These are phyloP conservation scores for Prochilodus magdalenae DNA, from an alignment of 2,113 vertebrate genomes.

Conservation along the genomic window DNA sequence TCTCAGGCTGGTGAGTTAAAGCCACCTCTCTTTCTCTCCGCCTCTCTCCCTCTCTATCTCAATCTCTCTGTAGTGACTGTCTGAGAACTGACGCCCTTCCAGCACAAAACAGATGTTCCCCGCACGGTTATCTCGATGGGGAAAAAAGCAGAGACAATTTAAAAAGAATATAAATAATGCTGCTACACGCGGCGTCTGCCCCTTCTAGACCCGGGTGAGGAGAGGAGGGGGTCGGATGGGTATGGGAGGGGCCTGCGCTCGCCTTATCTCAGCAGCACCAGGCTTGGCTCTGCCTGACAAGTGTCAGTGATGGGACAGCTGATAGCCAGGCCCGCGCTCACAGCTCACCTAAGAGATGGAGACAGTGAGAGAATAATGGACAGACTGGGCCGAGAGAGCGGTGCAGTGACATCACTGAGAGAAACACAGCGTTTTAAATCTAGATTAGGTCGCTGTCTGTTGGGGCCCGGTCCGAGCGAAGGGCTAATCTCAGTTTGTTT, in stretches of 20 bases:
- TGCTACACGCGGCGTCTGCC: constrained; percentile 67
- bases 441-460: constrained; percentile 34
- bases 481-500: constrained; percentile 20
- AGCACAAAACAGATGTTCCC: constrained; percentile 78
- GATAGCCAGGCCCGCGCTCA: constrained; percentile 42
- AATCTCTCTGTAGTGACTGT: constrained; percentile 65
- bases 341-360: constrained; percentile 14
- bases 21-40: constrained; percentile 59
- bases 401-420: constrained; percentile 35
- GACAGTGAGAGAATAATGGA: constrained; percentile 31
- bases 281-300: constrained; percentile 50
- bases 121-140: constrained; percentile 73
- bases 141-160: constrained; percentile 75
- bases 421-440: constrained; percentile 56
- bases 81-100: constrained; percentile 68
- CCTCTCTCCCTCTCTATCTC: constrained; percentile 44
- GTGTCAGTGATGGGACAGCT: constrained; percentile 50
- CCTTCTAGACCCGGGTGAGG: constrained; percentile 68
- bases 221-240: constrained; percentile 59
- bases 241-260: constrained; percentile 55
- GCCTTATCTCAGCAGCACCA: constrained; percentile 50
- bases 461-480: neutral
- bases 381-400: neutral
- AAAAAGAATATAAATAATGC: constrained; percentile 79
- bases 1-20: constrained; percentile 23